Conservation (phyloP, 1,140 invertebrate genomes). For the Atta colombica region DNA sequence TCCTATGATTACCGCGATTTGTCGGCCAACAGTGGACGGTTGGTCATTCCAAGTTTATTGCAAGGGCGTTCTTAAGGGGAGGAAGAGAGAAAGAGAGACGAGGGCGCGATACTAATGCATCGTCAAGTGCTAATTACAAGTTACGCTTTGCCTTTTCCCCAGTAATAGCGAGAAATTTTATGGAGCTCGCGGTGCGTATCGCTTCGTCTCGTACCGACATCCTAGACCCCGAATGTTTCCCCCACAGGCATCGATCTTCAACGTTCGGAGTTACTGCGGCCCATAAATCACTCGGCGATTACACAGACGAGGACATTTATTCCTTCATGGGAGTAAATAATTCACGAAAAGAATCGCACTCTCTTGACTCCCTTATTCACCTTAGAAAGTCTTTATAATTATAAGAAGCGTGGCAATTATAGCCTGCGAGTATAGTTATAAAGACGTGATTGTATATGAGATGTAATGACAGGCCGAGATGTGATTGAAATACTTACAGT, state of each 20-base stretch:
- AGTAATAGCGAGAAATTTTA: conserved; percentile 82
- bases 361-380: not conserved
- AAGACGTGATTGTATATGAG: not conserved
- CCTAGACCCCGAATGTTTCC: conserved; percentile 40
- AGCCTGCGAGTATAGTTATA: not conserved
- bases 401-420: conserved; percentile 30
- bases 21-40: conserved; percentile 58
- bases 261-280: conserved; percentile 44
- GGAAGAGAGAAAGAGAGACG: conserved; percentile 14
- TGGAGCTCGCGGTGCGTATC: conserved; percentile 76
- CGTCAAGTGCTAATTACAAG: conserved; percentile 85
- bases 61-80: conserved; percentile 77
- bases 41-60: conserved; percentile 82
- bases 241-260: conserved; percentile 54
- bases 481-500: conserved; percentile 16
- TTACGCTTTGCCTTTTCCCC: conserved; percentile 77
- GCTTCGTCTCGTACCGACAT: conserved; percentile 62
- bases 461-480: conserved; percentile 21
- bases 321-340: conserved; percentile 48
- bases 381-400: conserved; percentile 14
- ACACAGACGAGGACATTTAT: conserved; percentile 59
- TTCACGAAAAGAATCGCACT: conserved; percentile 44
- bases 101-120: conserved; percentile 81
- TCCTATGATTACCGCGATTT: conserved; percentile 56
- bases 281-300: conserved; percentile 56